Percentiles rank a stretch among this genome's conserved stretches.
These are phyloP conservation scores for Ceratosolen fusciceps DNA, from an alignment of 1,140 invertebrate genomes.

Conservation along the genomic window DNA sequence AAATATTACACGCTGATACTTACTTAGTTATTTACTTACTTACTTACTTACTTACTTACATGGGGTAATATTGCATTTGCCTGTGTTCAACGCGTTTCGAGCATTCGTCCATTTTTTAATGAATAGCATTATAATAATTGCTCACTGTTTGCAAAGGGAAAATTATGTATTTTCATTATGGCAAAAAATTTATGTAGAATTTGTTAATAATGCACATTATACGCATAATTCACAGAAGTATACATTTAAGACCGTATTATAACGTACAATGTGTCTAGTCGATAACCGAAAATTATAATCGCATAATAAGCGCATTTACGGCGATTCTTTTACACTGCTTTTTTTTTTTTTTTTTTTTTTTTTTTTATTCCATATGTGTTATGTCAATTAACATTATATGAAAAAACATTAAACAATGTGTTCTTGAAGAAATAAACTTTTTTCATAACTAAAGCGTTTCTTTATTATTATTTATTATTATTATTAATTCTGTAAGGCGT, in stretches of 20 bases:
- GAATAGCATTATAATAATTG: background rate
- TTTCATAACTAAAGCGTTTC: constrained; percentile 20
- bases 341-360: too few species aligned
- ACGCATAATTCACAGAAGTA: constrained; percentile 22
- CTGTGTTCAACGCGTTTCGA: constrained; percentile 27
- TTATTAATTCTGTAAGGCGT: background rate
- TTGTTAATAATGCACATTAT: constrained; percentile 14
- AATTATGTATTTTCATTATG: background rate
- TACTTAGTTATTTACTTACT: too few species aligned
- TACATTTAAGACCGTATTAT: constrained; percentile 23
- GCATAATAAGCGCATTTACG: constrained; percentile 34
- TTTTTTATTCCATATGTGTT: constrained; percentile 39
- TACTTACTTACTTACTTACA: too few species aligned
- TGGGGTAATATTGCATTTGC: constrained; percentile 4
- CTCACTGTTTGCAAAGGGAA: background rate
- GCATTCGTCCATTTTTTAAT: background rate
- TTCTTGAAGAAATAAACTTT: constrained; percentile 46
- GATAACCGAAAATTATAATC: constrained; percentile 10
- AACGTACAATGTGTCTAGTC: constrained; percentile 44
- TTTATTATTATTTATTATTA: background rate
- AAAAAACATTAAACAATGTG: constrained; percentile 38
- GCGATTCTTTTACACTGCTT: constrained; percentile 28
- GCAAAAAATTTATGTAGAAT: constrained; percentile 2
- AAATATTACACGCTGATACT: background rate
- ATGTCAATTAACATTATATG: constrained; percentile 12